Evolutionary conservation across 1,140 invertebrate genomes (phyloP), one percentile per base, ranked within the genome.

Genomic region (Sinonovacula constricta): DNA sequence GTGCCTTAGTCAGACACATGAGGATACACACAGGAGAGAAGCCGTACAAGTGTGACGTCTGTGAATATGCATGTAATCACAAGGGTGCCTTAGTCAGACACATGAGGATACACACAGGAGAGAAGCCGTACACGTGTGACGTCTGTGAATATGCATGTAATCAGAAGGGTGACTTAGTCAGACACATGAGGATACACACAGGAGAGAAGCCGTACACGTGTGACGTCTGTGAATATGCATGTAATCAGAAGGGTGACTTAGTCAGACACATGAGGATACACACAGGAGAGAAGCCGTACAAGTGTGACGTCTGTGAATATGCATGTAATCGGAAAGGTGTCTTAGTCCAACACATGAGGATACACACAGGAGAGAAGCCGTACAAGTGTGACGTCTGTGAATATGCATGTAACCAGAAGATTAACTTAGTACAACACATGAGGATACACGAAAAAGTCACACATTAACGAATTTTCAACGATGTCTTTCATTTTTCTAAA

Each of bases 181-280:
- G 14, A 22, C 39, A 68, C 26, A 53, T 51, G 26, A 53, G 1
- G 22, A 68, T 68, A 53, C 66, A 68, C 30, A 54, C 45, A 53
- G 45, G 66, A 10, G 66, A 68, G 26, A 68, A 4, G 49, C 49
- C 28, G 3, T 68, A 28, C 4, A 68, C 51, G 31, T 68, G 45
- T 68, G 51, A 26, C 7, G 15, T 68, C 15, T 68, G 66, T 53
- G 66, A 30, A 28, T 28, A 26, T 28, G 51, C 45, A 68, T 68
- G 2, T 33, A 14, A 0, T 33, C 18, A 26, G 12, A 68, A 26
- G 36, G 1, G 24, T 28, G 10, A 31, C 5, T 24, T 68, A 34
- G 54, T 10, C 4, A 68, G 10, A 54, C 66, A 68, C 45, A 53
- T 31, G 66, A 68, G 39, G 22, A 68, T 68, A 68, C 39, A 45